Conservation (phyloP, 2,888 invertebrate genomes). For the Rhagium mordax region DNA sequence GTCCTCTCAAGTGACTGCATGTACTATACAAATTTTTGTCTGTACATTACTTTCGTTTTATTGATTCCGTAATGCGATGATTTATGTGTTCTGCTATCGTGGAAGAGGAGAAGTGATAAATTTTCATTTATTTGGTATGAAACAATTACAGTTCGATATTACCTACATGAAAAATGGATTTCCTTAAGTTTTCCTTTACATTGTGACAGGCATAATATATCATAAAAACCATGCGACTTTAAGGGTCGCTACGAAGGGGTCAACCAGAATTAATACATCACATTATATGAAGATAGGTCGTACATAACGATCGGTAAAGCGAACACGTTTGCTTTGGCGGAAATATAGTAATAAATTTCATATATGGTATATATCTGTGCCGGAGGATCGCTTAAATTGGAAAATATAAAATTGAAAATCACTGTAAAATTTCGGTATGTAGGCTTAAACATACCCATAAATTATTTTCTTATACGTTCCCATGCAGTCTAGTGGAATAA, state of each 20-base stretch:
- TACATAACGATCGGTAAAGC: constrained; percentile 50
- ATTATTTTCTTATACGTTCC: constrained; percentile 44
- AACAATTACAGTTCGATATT: constrained; percentile 49
- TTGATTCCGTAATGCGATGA: constrained; percentile 26
- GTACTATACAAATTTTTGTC: background rate
- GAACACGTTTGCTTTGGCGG: constrained; percentile 52
- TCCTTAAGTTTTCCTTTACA: constrained; percentile 42
- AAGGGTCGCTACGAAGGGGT: constrained; percentile 32
- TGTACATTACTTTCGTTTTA: constrained; percentile 8
- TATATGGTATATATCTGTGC: constrained; percentile 51
- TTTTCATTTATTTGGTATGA: constrained; percentile 44
- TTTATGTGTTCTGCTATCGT: constrained; percentile 31
- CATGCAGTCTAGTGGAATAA: constrained; percentile 41
- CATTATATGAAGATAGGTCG: constrained; percentile 52
- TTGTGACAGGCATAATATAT: constrained; percentile 40
- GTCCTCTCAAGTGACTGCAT: too few species aligned
- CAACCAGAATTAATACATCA: constrained; percentile 51
- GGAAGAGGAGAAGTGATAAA: constrained; percentile 36
- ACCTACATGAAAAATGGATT: constrained; percentile 44
- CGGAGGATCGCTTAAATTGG: constrained; percentile 53
- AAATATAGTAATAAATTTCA: constrained; percentile 57
- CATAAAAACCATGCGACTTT: constrained; percentile 36
- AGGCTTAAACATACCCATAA: constrained; percentile 44
- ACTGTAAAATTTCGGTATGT: constrained; percentile 49
- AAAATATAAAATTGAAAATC: constrained; percentile 58